Conservation (phyloP, 2,888 invertebrate genomes). For the Stegana nigrithorax region DNA sequence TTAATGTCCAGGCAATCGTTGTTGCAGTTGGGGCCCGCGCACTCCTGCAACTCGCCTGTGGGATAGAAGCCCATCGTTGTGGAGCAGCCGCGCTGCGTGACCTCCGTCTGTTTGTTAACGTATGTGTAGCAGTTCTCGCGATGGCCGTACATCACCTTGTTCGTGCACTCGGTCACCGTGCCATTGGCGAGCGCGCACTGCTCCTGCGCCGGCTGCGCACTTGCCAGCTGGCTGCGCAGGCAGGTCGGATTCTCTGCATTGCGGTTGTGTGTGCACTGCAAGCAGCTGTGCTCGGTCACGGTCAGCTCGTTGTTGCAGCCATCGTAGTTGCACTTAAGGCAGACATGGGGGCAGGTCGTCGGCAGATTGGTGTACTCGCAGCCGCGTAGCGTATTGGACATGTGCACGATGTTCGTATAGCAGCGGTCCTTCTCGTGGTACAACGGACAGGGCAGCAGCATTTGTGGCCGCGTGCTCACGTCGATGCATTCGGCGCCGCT, state of each 20-base stretch:
- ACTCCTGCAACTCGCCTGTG: slow-evolving; percentile 50
- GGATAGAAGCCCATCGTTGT: slow-evolving; percentile 55
- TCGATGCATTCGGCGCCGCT: slow-evolving; percentile 51
- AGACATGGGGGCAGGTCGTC: slow-evolving; percentile 46
- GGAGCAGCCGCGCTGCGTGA: slow-evolving; percentile 59
- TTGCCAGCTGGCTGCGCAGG: slow-evolving; percentile 40
- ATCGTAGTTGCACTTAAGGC: slow-evolving; percentile 59
- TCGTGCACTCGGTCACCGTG: slow-evolving; percentile 44
- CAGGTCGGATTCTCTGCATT: slow-evolving; percentile 43
- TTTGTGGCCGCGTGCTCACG: slow-evolving; percentile 36
- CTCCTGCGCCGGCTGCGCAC: not conserved
- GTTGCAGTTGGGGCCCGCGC: slow-evolving; percentile 58
- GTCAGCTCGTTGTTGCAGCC: slow-evolving; percentile 56
- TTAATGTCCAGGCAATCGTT: slow-evolving; percentile 48
- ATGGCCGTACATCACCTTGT: slow-evolving; percentile 57
- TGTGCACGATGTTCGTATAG: slow-evolving; percentile 53
- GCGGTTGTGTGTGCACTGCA: slow-evolving; percentile 44
- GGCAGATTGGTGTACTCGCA: slow-evolving; percentile 54
- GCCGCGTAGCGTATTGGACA: slow-evolving; percentile 52
- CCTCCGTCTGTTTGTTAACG: slow-evolving; percentile 50
- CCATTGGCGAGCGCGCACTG: slow-evolving; percentile 42
- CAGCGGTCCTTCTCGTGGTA: slow-evolving; percentile 55
- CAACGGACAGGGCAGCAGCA: slow-evolving; percentile 53
- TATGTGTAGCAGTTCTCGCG: slow-evolving; percentile 54
- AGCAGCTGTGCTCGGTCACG: slow-evolving; percentile 45